A percentile compares a stretch with the other conserved stretches of the same genome.
phyloP scores from a whole-genome alignment of 2,888 invertebrate species.

The Hedya salicella region DNA sequence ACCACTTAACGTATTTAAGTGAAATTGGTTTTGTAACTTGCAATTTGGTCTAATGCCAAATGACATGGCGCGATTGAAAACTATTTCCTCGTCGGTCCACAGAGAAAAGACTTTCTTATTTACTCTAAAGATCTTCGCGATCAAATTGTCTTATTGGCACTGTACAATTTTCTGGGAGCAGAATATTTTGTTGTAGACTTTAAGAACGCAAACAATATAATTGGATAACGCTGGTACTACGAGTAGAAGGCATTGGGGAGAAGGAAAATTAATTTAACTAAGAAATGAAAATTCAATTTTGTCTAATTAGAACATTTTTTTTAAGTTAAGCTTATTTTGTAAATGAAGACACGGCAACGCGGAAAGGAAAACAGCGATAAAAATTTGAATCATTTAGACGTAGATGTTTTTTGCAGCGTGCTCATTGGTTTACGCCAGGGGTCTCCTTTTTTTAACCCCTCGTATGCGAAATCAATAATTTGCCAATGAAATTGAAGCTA shows the following conservation, averaged over 20 bases:
- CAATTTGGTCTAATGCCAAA: conserved; percentile 62
- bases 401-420: neutral
- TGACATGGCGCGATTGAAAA: conserved; percentile 56
- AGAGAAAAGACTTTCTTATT: conserved; percentile 37
- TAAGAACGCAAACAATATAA: conserved; percentile 38
- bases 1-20: conserved; percentile 49
- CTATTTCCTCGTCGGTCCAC: conserved; percentile 46
- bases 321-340: neutral
- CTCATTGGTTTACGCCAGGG: neutral
- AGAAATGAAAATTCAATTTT: conserved; percentile 29
- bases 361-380: neutral
- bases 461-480: no score
- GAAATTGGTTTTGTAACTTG: conserved; percentile 48
- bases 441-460: no score
- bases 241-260: neutral
- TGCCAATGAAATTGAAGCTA: no score
- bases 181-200: conserved; percentile 31
- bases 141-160: conserved; percentile 41
- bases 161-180: conserved; percentile 8
- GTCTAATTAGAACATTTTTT: conserved; percentile 16
- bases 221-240: conserved; percentile 28
- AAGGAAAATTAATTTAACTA: conserved; percentile 33
- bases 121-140: conserved; percentile 41
- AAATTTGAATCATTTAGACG: neutral
- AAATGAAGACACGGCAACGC: conserved; percentile 1